Evolutionary conservation across 2,113 vertebrate genomes (phyloP).

Genomic region (Dryoscopus gambensis): DNA sequence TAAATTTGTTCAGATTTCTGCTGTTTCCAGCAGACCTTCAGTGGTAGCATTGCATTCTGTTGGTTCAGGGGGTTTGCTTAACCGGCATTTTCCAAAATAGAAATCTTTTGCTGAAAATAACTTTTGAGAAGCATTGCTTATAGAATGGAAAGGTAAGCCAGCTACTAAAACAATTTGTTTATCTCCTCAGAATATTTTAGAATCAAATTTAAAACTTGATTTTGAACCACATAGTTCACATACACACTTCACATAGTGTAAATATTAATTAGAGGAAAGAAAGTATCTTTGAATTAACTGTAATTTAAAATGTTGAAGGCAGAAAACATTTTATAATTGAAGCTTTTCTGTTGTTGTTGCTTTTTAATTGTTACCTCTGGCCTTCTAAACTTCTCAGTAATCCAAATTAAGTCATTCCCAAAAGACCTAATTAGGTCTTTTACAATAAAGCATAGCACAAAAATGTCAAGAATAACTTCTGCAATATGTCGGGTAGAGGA

Average conservation of each 20-base stretch:
- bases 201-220: not conserved
- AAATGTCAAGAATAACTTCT: slow-evolving; percentile 21
- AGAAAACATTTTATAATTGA: not conserved
- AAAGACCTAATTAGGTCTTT: slow-evolving; percentile 53
- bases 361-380: slow-evolving; percentile 33
- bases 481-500: slow-evolving; percentile 36
- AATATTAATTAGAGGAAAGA: not conserved
- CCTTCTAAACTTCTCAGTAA: slow-evolving; percentile 9
- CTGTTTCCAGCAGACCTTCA: not conserved
- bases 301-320: not conserved
- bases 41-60: not conserved
- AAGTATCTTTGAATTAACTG: not conserved
- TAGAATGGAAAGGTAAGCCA: not conserved
- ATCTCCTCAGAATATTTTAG: not conserved
- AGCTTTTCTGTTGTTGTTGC: not conserved
- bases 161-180: not conserved
- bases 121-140: not conserved
- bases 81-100: not conserved
- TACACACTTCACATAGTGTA: not conserved
- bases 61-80: not conserved
- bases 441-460: not conserved
- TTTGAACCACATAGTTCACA: not conserved
- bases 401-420: slow-evolving; percentile 46
- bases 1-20: not conserved
- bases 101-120: not conserved